Conservation (phyloP, 2,113 vertebrate species). For the Calidris pygmaea region DNA sequence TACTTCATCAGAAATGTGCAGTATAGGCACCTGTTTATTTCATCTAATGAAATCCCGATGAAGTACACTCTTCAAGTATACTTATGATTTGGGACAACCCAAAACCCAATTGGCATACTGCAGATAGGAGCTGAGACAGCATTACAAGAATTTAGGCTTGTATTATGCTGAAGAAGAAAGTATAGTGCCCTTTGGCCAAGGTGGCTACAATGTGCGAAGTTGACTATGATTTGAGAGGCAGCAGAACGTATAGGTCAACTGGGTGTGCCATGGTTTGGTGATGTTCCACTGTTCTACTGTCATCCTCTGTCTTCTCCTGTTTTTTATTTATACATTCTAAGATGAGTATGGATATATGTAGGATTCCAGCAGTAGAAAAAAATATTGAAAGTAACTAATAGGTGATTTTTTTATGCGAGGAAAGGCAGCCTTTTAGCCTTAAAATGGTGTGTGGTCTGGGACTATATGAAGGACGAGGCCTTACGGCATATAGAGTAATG, state of each 20-base stretch:
- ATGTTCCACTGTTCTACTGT: background rate
- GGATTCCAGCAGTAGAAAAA: background rate
- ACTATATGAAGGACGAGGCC: fast-evolving
- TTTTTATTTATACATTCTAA: background rate
- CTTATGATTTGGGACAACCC: background rate
- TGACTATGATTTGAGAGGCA: background rate
- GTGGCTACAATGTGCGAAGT: background rate
- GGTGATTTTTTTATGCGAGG: background rate
- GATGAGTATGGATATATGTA: background rate
- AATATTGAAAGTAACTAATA: background rate
- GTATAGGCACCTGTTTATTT: background rate
- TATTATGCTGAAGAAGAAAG: background rate
- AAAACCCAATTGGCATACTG: fast-evolving
- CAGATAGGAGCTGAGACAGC: background rate
- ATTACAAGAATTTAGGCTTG: background rate
- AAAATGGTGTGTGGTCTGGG: background rate
- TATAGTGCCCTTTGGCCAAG: background rate
- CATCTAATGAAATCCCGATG: background rate
- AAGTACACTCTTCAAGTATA: background rate
- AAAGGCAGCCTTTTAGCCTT: background rate
- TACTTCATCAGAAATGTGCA: background rate
- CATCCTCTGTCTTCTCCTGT: background rate
- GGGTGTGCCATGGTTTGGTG: background rate
- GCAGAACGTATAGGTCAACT: background rate
- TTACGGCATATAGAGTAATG: background rate